These are phyloP conservation scores for Eulemur coronatus DNA, from an alignment of 2,797 vertebrate species.

Conservation along the genomic window DNA sequence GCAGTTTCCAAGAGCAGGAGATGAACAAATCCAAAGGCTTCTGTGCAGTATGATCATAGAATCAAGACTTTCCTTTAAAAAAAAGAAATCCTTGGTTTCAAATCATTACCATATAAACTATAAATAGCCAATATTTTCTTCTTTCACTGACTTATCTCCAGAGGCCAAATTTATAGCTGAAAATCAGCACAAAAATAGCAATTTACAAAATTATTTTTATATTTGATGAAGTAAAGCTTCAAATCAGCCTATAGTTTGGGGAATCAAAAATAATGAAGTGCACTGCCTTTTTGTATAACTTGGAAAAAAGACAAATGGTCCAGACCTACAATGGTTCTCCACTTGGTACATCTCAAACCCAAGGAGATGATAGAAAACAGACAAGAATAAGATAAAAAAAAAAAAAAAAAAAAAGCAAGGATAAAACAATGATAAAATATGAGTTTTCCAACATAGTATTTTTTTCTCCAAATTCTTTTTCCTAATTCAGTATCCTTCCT, in stretches of 20 bases:
- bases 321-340: not conserved
- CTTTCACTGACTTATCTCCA: conserved; percentile 28
- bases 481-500: not conserved
- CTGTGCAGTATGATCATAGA: not conserved
- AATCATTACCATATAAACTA: not conserved
- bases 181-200: not conserved
- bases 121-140: conserved; percentile 17
- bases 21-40: not conserved
- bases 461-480: not conserved
- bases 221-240: not conserved
- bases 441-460: not conserved
- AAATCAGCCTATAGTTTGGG: not conserved
- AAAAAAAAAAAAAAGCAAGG: not conserved
- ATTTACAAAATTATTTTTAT: not conserved
- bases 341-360: not conserved
- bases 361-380: not conserved
- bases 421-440: not conserved
- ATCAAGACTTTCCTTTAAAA: not conserved
- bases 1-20: not conserved
- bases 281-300: not conserved
- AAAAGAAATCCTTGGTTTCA: not conserved
- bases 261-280: not conserved
- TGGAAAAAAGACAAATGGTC: not conserved
- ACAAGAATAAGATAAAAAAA: not conserved
- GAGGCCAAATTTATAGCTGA: not conserved